Percentiles rank a stretch among this genome's conserved stretches.
phyloP scores from a whole-genome alignment of 2,113 vertebrate species.

The Oenanthe melanoleuca region DNA sequence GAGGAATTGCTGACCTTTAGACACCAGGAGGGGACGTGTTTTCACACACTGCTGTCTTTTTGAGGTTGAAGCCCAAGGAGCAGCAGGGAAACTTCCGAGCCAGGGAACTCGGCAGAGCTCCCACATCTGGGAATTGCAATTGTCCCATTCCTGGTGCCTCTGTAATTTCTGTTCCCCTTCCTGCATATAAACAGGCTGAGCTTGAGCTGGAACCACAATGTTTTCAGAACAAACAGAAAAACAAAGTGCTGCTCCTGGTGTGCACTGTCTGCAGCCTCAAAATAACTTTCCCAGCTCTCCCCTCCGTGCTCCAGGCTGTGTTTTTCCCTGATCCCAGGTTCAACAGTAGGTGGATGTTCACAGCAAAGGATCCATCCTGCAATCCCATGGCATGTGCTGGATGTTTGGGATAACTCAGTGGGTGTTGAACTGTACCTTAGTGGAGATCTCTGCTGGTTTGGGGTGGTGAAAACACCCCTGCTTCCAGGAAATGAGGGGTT shows the following conservation, averaged over 20 bases:
- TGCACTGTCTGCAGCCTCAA: neutral
- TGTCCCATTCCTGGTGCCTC: neutral
- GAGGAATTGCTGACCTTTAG: neutral
- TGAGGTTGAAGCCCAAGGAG: neutral
- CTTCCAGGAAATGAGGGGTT: neutral
- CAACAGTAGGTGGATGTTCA: neutral
- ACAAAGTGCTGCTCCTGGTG: neutral
- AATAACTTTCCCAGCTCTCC: constrained; percentile 1
- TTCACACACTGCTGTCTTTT: neutral
- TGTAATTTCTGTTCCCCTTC: neutral
- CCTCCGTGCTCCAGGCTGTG: accelerated
- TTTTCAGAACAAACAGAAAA: neutral
- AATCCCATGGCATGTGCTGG: accelerated
- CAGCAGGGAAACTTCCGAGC: constrained; percentile 26
- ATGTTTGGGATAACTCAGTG: neutral
- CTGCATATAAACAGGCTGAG: neutral
- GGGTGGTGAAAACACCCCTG: neutral
- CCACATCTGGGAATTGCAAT: neutral
- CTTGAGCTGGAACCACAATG: neutral
- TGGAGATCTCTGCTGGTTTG: accelerated
- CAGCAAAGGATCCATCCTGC: neutral
- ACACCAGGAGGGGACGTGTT: neutral
- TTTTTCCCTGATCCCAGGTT: neutral
- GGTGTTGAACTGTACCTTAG: neutral
- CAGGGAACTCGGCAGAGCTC: neutral